phyloP scores from a whole-genome alignment of 2,888 invertebrate genomes.

The Eupithecia insigniata region DNA sequence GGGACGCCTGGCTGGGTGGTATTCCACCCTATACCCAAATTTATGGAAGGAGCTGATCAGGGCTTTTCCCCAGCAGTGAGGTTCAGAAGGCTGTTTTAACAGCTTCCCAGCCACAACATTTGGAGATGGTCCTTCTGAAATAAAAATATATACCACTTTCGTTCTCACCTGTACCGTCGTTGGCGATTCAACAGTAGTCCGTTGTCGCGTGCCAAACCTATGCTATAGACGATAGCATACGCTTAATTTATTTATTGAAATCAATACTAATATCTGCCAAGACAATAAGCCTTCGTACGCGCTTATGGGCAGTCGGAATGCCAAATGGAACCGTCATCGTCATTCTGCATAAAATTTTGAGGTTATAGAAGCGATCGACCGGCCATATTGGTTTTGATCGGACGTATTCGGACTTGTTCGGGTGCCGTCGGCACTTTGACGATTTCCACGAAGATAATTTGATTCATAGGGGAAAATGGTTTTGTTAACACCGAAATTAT shows the following conservation, averaged over 20 bases:
- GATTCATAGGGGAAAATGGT: constrained; percentile 64
- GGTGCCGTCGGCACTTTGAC: constrained; percentile 61
- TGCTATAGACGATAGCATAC: constrained; percentile 78
- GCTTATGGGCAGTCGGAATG: constrained; percentile 82
- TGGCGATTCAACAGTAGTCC: constrained; percentile 77
- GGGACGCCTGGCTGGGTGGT: too few species aligned
- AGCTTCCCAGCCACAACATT: neutral
- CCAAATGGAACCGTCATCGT: constrained; percentile 80
- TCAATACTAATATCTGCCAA: constrained; percentile 83
- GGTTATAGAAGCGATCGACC: constrained; percentile 85
- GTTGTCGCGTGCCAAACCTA: constrained; percentile 80
- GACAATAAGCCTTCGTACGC: constrained; percentile 83
- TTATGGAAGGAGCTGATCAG: neutral
- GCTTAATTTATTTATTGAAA: constrained; percentile 84
- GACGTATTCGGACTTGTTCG: constrained; percentile 62
- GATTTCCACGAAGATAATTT: constrained; percentile 70
- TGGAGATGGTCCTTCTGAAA: neutral
- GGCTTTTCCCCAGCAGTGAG: neutral
- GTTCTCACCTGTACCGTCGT: constrained; percentile 54
- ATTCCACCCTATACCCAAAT: neutral
- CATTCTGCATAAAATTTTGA: constrained; percentile 83
- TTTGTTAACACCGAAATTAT: constrained; percentile 49
- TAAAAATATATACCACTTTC: constrained; percentile 4
- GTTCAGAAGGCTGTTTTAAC: neutral
- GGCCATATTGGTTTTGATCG: constrained; percentile 76